Evolutionary conservation across 2,888 invertebrate species (phyloP), one percentile per base, ranked within the genome.

Genomic region (Lydus trimaculatus): DNA sequence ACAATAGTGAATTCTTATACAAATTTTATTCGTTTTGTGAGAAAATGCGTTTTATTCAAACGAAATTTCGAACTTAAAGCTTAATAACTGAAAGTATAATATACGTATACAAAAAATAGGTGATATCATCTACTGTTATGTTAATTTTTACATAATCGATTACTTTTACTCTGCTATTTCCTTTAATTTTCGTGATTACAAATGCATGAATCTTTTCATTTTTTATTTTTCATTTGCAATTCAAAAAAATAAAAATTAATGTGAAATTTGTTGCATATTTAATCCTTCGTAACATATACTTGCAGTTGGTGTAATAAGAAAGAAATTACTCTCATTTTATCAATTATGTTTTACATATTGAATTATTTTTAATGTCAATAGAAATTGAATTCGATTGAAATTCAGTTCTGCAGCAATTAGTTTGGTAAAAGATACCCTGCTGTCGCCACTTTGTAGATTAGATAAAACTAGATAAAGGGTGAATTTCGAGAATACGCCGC

Each of bases 51-150:
- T n/a, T n/a, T n/a, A n/a, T n/a, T 31, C 0, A 60, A 31, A 60
- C 36, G 23, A 13, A 60, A 4, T 60, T 31, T 60, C 6, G 60
- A 31, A 31, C 33, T 60, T 60, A 60, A 60, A 15, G 20, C 59
- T 11, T 28, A 59, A 31, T 59, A 31, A 60, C 23, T n/a, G 13
- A 48, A 20, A 2, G 33, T 25, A 15, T 59, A 59, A 59, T 31
- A 33, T 28, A 31, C 23, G 31, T 31, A 6, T 31, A 6, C 2
- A 28, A 28, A 4, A 28, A 28, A 28, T 4, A 2, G 4, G 28
- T 3, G 28, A 28, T 3, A 28, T 28, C 28, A 4, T 3, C 28
- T 36, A 13, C 13, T 36, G 36, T 36, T 13, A 4, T 4, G 5
- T 36, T 36, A 13, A 36, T 15, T 36, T 36, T 11, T 36, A 13